Percentiles rank a stretch among this genome's conserved stretches.
phyloP scores from a whole-genome alignment of 1,140 invertebrate genomes.

The Chironomus striatipennis region DNA sequence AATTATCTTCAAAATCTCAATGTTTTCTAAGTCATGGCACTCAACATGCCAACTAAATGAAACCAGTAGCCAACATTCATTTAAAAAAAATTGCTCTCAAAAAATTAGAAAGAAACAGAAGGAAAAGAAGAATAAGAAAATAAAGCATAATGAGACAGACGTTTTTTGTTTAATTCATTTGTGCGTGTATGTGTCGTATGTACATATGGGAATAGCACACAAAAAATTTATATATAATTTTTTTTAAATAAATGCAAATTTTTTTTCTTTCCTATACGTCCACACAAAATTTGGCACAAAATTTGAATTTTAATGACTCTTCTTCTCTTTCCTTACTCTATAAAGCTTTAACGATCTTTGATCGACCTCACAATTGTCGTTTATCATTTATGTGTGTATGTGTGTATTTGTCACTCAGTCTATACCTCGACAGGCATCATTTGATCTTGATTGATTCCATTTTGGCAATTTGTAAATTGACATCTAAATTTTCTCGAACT shows the following conservation, averaged over 20 bases:
- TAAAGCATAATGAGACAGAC: background rate
- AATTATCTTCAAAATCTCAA: too few relatives aligned
- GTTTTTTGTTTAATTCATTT: too few relatives aligned
- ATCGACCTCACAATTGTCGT: background rate
- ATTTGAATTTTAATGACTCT: slow-evolving; percentile 20
- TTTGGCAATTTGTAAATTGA: slow-evolving; percentile 1
- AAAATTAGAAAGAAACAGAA: background rate
- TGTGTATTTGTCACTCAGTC: background rate
- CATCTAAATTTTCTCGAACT: slow-evolving; percentile 14
- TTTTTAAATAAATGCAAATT: background rate
- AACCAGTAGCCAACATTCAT: too few relatives aligned
- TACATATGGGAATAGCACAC: too few relatives aligned
- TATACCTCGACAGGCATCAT: background rate
- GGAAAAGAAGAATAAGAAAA: background rate
- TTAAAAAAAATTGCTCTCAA: too few relatives aligned
- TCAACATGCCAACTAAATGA: too few relatives aligned
- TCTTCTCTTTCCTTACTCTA: background rate
- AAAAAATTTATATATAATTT: too few relatives aligned
- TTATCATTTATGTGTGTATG: background rate
- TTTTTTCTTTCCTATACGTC: background rate
- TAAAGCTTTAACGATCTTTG: too few relatives aligned
- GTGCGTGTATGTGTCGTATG: too few relatives aligned
- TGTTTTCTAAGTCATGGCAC: too few relatives aligned
- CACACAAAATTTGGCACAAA: slow-evolving; percentile 19
- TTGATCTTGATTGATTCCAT: slow-evolving; percentile 4